Evolutionary conservation across 1,140 invertebrate genomes (phyloP).

Genomic region (Zaprionus vittiger): DNA sequence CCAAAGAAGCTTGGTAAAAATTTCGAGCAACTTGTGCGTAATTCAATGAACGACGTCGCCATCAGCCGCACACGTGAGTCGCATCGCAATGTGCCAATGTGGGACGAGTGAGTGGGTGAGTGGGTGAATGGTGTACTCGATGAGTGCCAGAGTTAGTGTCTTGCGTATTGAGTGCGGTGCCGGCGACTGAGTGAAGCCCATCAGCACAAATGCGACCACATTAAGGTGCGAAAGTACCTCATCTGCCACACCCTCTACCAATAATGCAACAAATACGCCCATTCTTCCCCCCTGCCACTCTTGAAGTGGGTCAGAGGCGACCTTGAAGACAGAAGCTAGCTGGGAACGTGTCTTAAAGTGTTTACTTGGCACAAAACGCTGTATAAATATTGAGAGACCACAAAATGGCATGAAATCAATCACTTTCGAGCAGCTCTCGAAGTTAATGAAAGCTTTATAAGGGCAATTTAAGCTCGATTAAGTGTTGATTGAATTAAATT

Average conservation of each 20-base stretch:
- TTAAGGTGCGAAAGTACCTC: constrained; percentile 64
- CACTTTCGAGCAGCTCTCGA: background rate
- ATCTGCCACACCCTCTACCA: constrained; percentile 42
- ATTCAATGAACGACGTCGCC: constrained; percentile 75
- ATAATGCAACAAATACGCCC: constrained; percentile 52
- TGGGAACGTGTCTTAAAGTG: background rate
- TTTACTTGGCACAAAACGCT: background rate
- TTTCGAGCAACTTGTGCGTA: constrained; percentile 61
- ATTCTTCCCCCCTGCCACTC: too few relatives aligned
- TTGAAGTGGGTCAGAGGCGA: constrained; percentile 13
- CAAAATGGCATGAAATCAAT: background rate
- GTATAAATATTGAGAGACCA: background rate
- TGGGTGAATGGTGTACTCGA: constrained; percentile 16
- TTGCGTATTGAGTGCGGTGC: constrained; percentile 5
- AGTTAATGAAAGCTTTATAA: background rate
- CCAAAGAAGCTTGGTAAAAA: constrained; percentile 42
- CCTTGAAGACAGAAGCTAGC: background rate
- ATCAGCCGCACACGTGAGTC: constrained; percentile 66
- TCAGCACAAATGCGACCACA: constrained; percentile 64
- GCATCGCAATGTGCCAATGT: constrained; percentile 53
- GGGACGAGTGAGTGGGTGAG: constrained; percentile 13
- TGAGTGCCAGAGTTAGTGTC: constrained; percentile 17
- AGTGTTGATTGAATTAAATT: background rate
- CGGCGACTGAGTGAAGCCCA: constrained; percentile 34
- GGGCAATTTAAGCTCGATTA: background rate